Base-by-base conservation (phyloP, 2,113 vertebrate species). In the Crotophaga sulcirostris region DNA sequence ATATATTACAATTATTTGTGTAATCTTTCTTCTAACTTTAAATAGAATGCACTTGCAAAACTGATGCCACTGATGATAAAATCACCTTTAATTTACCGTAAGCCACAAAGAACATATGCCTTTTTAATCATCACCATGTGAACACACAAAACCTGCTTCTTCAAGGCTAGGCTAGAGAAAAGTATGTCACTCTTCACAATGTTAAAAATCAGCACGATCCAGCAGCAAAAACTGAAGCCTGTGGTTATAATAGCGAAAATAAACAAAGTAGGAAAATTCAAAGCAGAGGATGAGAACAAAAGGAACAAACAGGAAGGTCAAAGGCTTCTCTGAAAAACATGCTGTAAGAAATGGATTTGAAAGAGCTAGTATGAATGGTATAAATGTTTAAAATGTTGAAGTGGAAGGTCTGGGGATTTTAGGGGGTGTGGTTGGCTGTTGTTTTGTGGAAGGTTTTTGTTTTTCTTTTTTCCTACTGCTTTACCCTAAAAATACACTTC, bases 21-120 rank as follows among this genome's bases (percentile, higher is more conserved):
- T 80, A 86, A 69, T 60, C 59, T 80, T 86, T 85, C 63, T 77
- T 94, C 75, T 33, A 66, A 69, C 82, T 91, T 91, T 63, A 91
- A 55, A 34, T 15, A n/a, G 49, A 89, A 89, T n/a, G 21, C 31
- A 56, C 47, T 83, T 59, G n/a, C 44, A 87, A 92, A 91, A 62
- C 10, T 75, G 26, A 78, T n/a, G 52, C 17, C 84, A 28, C 34
- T 75, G 49, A 63, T 73, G 54, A 90, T 63, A 95, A 98, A 80
- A 95, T 93, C 84, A 74, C 34, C 49, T 80, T 83, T 92, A 93
- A 96, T 88, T 94, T 90, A 93, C 80, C 78, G 33, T 42, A 97
- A 96, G 88, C 26, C 54, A 89, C 76, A 88, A 87, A 81, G 38
- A 96, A 91, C 31, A 74, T 21, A 38, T 40, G 40, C 45, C 23